phyloP scores from a whole-genome alignment of 2,113 vertebrate species.

The Crocuta crocuta region DNA sequence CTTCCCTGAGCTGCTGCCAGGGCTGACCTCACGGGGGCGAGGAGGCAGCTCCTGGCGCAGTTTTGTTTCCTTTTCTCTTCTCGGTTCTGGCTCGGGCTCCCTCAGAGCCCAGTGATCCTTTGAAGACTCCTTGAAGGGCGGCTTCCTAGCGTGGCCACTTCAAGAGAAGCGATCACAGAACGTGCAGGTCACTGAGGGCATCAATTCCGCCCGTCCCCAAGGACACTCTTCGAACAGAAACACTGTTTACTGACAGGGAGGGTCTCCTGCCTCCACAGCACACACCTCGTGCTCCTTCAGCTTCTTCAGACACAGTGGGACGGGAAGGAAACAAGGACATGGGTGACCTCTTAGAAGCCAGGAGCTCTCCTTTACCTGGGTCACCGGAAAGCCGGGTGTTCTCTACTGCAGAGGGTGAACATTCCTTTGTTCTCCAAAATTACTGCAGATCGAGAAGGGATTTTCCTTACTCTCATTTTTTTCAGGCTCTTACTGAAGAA shows the following conservation, averaged over 20 bases:
- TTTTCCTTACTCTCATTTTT: neutral
- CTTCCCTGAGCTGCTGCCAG: too few relatives aligned
- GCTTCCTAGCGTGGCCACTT: neutral
- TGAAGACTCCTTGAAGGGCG: neutral
- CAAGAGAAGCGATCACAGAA: neutral
- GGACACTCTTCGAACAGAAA: neutral
- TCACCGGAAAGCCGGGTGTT: neutral
- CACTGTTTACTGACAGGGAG: neutral
- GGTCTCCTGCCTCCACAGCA: neutral
- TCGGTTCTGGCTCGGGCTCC: neutral
- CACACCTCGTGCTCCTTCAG: neutral
- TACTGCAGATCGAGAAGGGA: neutral
- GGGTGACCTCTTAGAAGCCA: neutral
- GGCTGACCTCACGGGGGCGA: rapidly evolving
- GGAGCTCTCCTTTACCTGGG: neutral
- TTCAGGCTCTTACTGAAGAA: neutral
- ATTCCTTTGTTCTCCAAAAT: neutral
- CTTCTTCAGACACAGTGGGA: neutral
- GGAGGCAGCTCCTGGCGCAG: too few relatives aligned
- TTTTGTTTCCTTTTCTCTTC: neutral
- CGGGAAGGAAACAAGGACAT: neutral
- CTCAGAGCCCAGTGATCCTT: neutral
- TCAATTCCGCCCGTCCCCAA: neutral
- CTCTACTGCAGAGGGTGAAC: neutral
- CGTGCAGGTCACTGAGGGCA: neutral